A percentile compares a stretch with the other conserved stretches of the same genome.
phyloP scores from a whole-genome alignment of 2,113 vertebrate species.

The Raja brachyura region DNA sequence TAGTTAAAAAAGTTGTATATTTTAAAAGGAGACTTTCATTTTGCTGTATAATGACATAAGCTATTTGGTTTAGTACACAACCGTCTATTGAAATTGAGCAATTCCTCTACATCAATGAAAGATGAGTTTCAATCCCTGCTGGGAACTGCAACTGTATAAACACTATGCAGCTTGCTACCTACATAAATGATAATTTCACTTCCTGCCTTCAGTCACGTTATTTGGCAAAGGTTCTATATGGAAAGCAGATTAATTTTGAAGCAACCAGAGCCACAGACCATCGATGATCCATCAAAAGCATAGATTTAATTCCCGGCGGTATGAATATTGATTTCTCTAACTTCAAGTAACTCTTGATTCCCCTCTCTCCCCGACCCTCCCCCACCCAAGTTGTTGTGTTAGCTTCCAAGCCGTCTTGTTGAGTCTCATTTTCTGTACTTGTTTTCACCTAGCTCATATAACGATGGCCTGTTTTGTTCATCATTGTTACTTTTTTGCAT shows the following conservation, averaged over 20 bases:
- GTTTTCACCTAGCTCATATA: too few species aligned
- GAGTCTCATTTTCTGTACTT: too few species aligned
- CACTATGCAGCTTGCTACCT: background rate
- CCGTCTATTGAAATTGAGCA: background rate
- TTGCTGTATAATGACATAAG: background rate
- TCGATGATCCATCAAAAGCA: too few species aligned
- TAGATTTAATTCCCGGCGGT: background rate
- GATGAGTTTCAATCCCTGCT: background rate
- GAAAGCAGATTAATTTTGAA: background rate
- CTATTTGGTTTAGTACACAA: background rate
- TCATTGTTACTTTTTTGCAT: too few species aligned
- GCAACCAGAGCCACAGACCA: background rate
- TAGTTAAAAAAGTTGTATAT: background rate
- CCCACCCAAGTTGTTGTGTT: too few species aligned
- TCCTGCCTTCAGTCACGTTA: background rate
- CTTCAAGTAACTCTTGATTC: too few species aligned
- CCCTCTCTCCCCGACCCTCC: too few species aligned
- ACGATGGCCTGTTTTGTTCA: too few species aligned
- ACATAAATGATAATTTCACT: background rate
- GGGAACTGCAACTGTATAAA: background rate
- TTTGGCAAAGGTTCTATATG: background rate
- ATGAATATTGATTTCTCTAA: too few species aligned
- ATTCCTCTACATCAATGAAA: background rate
- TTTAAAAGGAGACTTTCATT: background rate
- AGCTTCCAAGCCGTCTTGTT: too few species aligned